Percentiles rank a stretch among this genome's conserved stretches.
phyloP scores from a whole-genome alignment of 2,113 vertebrate genomes.

The Protobothrops mucrosquamatus region DNA sequence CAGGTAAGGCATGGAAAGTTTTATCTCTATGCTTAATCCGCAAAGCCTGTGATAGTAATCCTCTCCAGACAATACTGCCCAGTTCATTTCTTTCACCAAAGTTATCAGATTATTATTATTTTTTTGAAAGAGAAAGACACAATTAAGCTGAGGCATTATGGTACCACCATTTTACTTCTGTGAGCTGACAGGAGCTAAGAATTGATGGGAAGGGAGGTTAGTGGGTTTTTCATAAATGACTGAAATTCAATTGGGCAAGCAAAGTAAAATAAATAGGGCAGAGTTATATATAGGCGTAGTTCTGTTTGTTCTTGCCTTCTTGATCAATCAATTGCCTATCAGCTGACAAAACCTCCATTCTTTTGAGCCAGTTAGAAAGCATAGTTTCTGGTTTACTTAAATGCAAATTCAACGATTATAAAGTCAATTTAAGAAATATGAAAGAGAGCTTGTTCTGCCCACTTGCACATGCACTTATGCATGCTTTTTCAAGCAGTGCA shows the following conservation, averaged over 20 bases:
- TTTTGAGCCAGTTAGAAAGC: background rate
- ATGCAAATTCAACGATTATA: background rate
- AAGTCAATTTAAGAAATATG: background rate
- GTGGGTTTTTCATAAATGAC: background rate
- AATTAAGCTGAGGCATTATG: background rate
- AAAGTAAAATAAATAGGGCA: background rate
- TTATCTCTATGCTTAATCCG: background rate
- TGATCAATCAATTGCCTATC: background rate
- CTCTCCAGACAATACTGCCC: background rate
- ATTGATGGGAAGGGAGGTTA: background rate
- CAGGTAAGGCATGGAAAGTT: conserved; percentile 10
- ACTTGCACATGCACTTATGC: conserved; percentile 11
- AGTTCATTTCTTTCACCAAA: background rate
- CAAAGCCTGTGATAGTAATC: background rate
- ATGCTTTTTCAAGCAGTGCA: conserved; percentile 50
- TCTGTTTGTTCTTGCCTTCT: background rate
- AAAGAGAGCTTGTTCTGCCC: conserved; percentile 35
- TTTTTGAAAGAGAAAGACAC: background rate
- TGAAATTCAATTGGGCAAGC: too few species aligned
- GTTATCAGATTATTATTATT: background rate
- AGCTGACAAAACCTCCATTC: background rate
- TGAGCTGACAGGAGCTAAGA: background rate
- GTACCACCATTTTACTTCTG: background rate
- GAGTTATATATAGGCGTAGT: background rate
- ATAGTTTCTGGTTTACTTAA: background rate